Evolutionary conservation across 2,797 vertebrate genomes (phyloP).

Genomic region (Acestrorhynchus altus): DNA sequence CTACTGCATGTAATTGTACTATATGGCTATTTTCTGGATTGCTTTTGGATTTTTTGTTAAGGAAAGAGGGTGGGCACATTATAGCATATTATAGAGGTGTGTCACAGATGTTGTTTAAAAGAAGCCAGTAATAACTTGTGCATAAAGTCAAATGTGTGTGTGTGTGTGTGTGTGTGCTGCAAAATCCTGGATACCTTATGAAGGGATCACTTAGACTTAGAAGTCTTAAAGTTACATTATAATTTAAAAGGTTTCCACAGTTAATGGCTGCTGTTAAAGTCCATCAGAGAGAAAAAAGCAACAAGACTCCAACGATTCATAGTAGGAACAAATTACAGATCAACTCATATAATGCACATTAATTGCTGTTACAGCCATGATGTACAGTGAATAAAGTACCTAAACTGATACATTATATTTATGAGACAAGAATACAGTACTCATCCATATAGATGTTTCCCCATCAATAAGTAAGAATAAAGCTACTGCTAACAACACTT

Average conservation of each 20-base stretch:
- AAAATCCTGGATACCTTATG: conserved; percentile 31
- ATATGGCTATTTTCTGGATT: conserved; percentile 4
- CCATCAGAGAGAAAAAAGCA: conserved; percentile 33
- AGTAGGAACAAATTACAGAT: conserved; percentile 30
- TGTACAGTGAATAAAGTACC: conserved; percentile 44
- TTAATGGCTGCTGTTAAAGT: conserved; percentile 48
- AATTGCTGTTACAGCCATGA: conserved; percentile 47
- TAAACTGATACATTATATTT: conserved; percentile 40
- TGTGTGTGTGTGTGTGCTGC: neutral
- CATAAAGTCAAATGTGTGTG: neutral
- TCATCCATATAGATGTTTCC: neutral
- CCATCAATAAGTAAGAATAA: neutral
- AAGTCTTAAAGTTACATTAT: conserved; percentile 54
- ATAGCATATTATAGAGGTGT: neutral
- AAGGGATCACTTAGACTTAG: conserved; percentile 52
- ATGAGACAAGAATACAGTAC: conserved; percentile 31
- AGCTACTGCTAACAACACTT: conserved; percentile 5
- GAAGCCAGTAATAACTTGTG: neutral
- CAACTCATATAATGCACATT: conserved; percentile 26
- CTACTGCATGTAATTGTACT: neutral
- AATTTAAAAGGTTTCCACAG: conserved; percentile 52
- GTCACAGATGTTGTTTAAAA: neutral
- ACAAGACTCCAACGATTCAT: conserved; percentile 48
- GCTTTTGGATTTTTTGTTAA: neutral
- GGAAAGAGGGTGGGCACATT: neutral